phyloP scores from a whole-genome alignment of 2,888 invertebrate genomes.

The Helicoverpa assulta region DNA sequence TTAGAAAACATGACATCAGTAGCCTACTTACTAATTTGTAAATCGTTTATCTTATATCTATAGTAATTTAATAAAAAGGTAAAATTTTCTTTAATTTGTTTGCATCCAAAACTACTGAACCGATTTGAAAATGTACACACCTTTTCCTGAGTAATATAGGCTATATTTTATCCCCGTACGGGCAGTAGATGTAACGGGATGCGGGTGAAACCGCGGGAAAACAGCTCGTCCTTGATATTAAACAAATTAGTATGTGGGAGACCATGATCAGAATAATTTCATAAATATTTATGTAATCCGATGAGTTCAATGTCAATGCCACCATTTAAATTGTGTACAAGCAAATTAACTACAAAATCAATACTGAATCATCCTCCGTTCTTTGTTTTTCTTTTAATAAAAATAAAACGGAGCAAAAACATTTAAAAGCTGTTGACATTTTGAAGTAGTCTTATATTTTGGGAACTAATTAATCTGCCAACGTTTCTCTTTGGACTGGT shows the following conservation, averaged over 20 bases:
- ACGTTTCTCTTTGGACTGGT: neutral
- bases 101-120: no score
- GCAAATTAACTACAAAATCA: conserved; percentile 29
- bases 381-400: conserved; percentile 20
- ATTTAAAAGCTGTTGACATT: conserved; percentile 40
- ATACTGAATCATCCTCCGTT: conserved; percentile 26
- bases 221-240: no score
- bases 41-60: conserved; percentile 16
- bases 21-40: neutral
- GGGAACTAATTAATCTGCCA: conserved; percentile 20
- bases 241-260: neutral
- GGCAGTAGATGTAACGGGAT: no score
- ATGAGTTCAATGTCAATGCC: conserved; percentile 52
- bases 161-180: no score
- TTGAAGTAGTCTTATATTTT: conserved; percentile 8
- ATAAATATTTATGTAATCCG: conserved; percentile 32
- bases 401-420: conserved; percentile 25
- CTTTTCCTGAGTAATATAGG: no score
- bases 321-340: conserved; percentile 21
- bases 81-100: no score
- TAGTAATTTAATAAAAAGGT: conserved; percentile 18
- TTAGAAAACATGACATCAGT: neutral
- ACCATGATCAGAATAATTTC: conserved; percentile 10
- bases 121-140: no score
- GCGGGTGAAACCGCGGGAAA: no score